Conservation (phyloP, 1,140 invertebrate genomes). For the Hormaphis cornu region DNA sequence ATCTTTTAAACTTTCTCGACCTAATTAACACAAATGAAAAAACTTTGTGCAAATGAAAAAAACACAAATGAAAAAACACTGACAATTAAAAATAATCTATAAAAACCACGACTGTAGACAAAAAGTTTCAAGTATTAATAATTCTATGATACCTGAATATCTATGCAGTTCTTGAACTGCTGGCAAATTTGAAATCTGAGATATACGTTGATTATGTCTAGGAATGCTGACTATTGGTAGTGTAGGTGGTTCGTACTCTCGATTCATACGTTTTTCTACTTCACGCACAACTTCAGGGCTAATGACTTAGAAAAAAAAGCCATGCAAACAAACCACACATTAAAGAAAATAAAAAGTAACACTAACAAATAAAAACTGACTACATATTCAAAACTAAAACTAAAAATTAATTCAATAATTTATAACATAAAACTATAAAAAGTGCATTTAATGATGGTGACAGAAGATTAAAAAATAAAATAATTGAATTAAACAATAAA, state of each 20-base stretch:
- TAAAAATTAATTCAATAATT: background rate
- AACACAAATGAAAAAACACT: background rate
- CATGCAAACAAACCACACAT: constrained; percentile 35
- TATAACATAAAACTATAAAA: background rate
- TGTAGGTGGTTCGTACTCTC: constrained; percentile 62
- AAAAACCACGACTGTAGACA: background rate
- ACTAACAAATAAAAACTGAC: constrained; percentile 37
- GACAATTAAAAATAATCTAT: background rate
- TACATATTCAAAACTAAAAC: background rate
- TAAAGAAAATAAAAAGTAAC: constrained; percentile 39
- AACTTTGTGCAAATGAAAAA: background rate
- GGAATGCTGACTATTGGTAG: constrained; percentile 44
- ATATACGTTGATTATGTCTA: constrained; percentile 39
- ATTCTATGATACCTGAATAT: constrained; percentile 18
- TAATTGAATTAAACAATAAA: too few species aligned
- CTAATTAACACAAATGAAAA: constrained; percentile 31
- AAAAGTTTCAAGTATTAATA: background rate
- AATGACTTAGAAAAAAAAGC: constrained; percentile 54
- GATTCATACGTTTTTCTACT: constrained; percentile 79
- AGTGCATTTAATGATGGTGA: constrained; percentile 1
- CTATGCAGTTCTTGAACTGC: constrained; percentile 46
- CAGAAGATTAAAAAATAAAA: too few species aligned
- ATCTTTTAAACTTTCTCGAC: constrained; percentile 49
- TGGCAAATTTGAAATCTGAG: constrained; percentile 42
- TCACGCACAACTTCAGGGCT: constrained; percentile 76